Percentiles rank a stretch among this genome's conserved stretches.
Conservation (phyloP, 2,797 vertebrate species). For the Pogonophryne albipinna region DNA sequence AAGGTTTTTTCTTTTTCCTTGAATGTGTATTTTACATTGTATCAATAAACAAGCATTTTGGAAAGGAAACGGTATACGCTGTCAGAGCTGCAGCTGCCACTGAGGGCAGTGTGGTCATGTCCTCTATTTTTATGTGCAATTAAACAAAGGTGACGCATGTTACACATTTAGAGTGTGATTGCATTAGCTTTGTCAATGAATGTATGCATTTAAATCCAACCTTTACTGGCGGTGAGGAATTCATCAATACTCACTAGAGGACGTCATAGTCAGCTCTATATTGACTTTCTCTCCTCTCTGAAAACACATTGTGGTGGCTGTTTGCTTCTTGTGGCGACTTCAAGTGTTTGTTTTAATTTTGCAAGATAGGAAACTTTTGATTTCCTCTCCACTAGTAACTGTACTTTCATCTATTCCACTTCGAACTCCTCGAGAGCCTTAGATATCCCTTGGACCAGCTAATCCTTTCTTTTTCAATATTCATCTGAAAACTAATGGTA, state of each 20-base stretch:
- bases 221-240: conserved; percentile 10
- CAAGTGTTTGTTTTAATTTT: not conserved
- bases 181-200: conserved; percentile 17
- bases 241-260: conserved; percentile 30
- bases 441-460: conserved; percentile 11
- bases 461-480: conserved; percentile 36
- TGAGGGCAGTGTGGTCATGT: not conserved
- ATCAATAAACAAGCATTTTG: not conserved
- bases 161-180: not conserved
- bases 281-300: conserved; percentile 15
- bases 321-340: not conserved
- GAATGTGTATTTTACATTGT: not conserved
- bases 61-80: not conserved
- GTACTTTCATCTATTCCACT: conserved; percentile 22
- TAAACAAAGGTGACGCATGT: conserved; percentile 5
- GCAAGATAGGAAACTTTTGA: not conserved
- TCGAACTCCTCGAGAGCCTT: conserved; percentile 27
- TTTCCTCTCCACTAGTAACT: not conserved
- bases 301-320: conserved; percentile 26
- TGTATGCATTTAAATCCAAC: conserved; percentile 14
- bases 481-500: conserved; percentile 10
- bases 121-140: conserved; percentile 1
- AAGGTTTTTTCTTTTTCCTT: too few species aligned
- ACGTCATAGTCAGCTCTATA: conserved; percentile 15
- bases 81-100: not conserved